phyloP scores from a whole-genome alignment of 2,888 invertebrate genomes.

The Drosophila ezoana region DNA sequence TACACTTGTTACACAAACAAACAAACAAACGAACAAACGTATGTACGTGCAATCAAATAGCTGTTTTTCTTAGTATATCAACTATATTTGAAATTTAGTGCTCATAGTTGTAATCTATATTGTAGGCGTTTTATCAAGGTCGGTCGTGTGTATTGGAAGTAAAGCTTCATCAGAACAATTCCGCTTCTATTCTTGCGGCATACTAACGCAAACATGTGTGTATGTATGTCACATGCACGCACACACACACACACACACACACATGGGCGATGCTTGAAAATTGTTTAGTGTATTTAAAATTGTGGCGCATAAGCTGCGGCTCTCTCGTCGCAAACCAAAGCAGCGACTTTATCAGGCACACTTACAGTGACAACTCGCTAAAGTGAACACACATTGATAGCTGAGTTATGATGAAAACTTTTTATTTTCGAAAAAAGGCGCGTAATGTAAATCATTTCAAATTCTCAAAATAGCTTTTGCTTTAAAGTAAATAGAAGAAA shows the following conservation, averaged over 20 bases:
- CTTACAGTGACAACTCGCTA: constrained; percentile 1
- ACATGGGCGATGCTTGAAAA: constrained; percentile 1
- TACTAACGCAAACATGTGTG: neutral
- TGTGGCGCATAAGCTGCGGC: constrained; percentile 10
- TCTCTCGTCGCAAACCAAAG: constrained; percentile 19
- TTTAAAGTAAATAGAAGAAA: too few species aligned
- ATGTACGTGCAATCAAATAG: neutral
- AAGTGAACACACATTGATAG: neutral
- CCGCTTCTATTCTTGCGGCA: constrained; percentile 3
- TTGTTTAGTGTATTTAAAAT: constrained; percentile 17
- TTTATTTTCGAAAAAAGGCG: too few species aligned
- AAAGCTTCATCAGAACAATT: constrained; percentile 12
- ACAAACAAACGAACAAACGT: neutral
- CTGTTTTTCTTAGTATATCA: neutral
- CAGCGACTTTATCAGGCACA: constrained; percentile 38
- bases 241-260: neutral
- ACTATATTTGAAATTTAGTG: neutral
- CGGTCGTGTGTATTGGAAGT: constrained; percentile 11
- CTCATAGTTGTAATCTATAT: constrained; percentile 8
- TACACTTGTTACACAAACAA: constrained; percentile 47
- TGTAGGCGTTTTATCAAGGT: constrained; percentile 22
- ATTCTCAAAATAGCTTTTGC: too few species aligned
- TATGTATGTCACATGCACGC: neutral
- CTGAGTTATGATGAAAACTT: too few species aligned
- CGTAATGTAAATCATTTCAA: too few species aligned